Evolutionary conservation across 2,113 vertebrate genomes (phyloP).

Genomic region (Gambusia affinis): DNA sequence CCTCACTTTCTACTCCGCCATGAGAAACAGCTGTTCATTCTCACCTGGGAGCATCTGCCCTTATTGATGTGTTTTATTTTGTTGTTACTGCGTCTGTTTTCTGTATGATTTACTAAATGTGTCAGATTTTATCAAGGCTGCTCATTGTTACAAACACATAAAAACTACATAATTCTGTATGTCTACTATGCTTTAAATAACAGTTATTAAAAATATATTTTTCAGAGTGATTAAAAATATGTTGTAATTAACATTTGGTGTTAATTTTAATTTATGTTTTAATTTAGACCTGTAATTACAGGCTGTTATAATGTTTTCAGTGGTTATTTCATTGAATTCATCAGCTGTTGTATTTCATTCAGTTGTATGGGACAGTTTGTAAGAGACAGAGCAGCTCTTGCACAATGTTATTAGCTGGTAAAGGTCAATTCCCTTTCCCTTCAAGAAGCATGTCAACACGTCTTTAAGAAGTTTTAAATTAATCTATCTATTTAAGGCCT

Average conservation of each 20-base stretch:
- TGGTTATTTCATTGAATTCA: conserved; percentile 5
- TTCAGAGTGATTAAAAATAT: conserved; percentile 11
- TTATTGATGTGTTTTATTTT: conserved; percentile 54
- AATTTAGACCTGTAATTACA: background rate
- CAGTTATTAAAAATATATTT: background rate
- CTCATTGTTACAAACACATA: conserved; percentile 7
- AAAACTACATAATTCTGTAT: background rate
- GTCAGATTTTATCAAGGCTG: conserved; percentile 21
- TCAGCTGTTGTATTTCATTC: background rate
- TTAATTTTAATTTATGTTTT: background rate
- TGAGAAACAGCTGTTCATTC: conserved; percentile 64
- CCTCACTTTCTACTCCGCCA: conserved; percentile 45
- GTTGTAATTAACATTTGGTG: conserved; percentile 1
- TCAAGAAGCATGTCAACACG: no score
- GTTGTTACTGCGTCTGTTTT: conserved; percentile 38
- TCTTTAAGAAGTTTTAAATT: no score
- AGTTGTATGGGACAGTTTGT: no score
- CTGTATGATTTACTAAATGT: conserved; percentile 63
- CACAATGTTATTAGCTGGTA: no score
- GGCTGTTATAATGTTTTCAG: background rate
- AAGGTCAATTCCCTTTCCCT: no score
- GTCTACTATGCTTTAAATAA: no score
- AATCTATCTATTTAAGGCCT: no score
- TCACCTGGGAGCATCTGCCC: conserved; percentile 53
- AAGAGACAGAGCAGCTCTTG: no score